phyloP scores from a whole-genome alignment of 2,113 vertebrate genomes.

The Aramus guarauna region DNA sequence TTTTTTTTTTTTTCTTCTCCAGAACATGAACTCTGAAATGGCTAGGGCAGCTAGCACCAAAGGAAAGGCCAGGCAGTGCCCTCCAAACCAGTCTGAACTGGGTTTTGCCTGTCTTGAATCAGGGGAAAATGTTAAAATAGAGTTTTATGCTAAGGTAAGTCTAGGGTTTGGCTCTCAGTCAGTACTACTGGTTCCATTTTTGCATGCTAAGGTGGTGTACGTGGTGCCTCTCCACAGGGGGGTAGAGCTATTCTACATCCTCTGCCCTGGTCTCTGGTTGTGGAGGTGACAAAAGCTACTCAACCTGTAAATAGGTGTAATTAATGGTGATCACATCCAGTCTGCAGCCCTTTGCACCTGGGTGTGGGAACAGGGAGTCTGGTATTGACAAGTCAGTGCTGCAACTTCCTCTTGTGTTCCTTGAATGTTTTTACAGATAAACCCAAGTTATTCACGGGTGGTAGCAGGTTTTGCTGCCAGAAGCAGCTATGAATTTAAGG shows the following conservation, averaged over 20 bases:
- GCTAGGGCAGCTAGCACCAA: background rate
- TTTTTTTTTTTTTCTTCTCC: background rate
- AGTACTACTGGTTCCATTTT: accelerated
- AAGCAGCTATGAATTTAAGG: background rate
- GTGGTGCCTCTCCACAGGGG: background rate
- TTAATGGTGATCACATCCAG: accelerated
- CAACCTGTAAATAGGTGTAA: accelerated
- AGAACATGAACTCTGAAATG: background rate
- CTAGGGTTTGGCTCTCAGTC: background rate
- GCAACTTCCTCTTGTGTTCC: accelerated
- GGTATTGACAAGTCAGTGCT: accelerated
- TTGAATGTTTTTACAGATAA: background rate
- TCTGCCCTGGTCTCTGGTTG: accelerated
- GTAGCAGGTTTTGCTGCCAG: background rate
- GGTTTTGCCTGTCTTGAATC: accelerated
- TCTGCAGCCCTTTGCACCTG: accelerated
- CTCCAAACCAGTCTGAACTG: background rate
- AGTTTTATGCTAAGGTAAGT: background rate
- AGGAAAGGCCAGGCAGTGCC: background rate
- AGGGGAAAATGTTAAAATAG: background rate
- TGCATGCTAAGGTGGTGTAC: accelerated
- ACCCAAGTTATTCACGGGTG: background rate
- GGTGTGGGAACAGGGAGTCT: accelerated
- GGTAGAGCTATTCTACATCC: accelerated
- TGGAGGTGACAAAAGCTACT: background rate